These are phyloP conservation scores for Drosophila biarmipes DNA, from an alignment of 1,140 invertebrate genomes.

Conservation along the genomic window DNA sequence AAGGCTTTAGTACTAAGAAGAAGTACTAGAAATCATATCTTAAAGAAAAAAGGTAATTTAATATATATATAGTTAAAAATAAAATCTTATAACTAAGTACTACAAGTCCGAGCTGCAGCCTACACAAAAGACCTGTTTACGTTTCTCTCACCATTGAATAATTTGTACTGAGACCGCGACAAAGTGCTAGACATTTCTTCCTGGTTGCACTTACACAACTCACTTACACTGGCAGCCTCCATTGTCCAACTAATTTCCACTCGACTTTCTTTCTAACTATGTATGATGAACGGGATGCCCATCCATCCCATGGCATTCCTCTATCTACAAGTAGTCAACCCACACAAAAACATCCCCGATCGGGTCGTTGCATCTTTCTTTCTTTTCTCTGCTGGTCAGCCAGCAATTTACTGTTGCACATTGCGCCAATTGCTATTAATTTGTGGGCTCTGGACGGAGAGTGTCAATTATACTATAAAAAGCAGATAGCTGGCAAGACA, in stretches of 20 bases:
- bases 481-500: constrained; percentile 22
- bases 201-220: constrained; percentile 29
- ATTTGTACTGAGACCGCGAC: constrained; percentile 17
- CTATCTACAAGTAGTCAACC: constrained; percentile 24
- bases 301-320: constrained; percentile 35
- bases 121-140: neutral
- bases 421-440: constrained; percentile 56
- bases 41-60: no score
- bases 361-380: constrained; percentile 52
- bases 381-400: constrained; percentile 41
- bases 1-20: no score
- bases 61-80: no score
- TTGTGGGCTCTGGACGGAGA: constrained; percentile 36
- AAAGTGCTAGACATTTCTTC: constrained; percentile 44
- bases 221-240: constrained; percentile 28
- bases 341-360: constrained; percentile 46
- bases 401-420: constrained; percentile 38
- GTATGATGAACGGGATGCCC: constrained; percentile 23
- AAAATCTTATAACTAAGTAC: neutral
- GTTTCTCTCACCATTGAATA: constrained; percentile 6
- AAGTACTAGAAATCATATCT: no score
- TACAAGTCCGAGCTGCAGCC: neutral
- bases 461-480: constrained; percentile 46
- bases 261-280: constrained; percentile 51
- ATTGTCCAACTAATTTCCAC: constrained; percentile 48